Conservation (phyloP, 2,113 vertebrate genomes). For the Electrona antarctica region DNA sequence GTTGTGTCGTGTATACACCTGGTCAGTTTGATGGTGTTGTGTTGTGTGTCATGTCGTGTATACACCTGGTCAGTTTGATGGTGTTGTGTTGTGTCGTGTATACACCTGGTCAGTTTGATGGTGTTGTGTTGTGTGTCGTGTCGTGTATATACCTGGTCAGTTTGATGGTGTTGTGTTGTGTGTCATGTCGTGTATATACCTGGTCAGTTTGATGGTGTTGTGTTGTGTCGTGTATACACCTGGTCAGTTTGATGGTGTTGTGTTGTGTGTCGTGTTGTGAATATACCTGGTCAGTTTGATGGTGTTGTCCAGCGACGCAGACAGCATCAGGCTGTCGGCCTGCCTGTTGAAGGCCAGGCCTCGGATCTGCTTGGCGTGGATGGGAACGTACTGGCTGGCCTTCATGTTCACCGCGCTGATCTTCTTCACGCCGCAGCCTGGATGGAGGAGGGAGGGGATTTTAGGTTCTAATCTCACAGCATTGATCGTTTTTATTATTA, state of each 20-base stretch:
- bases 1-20: background rate
- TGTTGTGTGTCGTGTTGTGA: background rate
- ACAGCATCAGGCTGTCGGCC: constrained; percentile 87
- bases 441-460: too few species aligned
- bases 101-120: constrained; percentile 93
- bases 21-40: background rate
- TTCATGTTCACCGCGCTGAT: constrained; percentile 89
- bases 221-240: background rate
- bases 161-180: background rate
- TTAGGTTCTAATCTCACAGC: background rate
- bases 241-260: background rate
- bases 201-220: background rate
- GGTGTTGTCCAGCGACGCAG: constrained; percentile 91
- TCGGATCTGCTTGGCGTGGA: constrained; percentile 93
- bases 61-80: background rate
- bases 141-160: too few species aligned
- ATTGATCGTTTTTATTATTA: too few species aligned
- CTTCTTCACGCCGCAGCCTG: constrained; percentile 96
- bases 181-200: too few species aligned
- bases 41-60: background rate
- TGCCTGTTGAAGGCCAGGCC: constrained; percentile 86
- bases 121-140: constrained; percentile 78
- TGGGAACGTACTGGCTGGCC: constrained; percentile 92
- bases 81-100: background rate
- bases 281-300: constrained; percentile 93